Evolutionary conservation across 2,113 vertebrate species (phyloP), one percentile per base, ranked within the genome.

Genomic region (Mus spicilegus): DNA sequence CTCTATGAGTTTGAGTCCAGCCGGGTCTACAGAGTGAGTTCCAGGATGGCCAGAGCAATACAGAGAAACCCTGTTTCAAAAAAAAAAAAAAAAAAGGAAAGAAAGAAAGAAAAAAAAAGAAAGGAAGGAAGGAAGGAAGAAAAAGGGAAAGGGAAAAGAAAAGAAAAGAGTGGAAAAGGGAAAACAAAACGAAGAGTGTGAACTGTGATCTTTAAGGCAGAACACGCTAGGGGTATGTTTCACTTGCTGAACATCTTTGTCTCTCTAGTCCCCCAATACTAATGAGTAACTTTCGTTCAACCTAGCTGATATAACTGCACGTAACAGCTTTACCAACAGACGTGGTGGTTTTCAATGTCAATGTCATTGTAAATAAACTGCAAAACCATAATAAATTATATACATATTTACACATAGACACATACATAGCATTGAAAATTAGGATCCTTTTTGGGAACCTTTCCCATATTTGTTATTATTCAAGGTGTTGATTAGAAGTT

Each of bases 31-130:
- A 73, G n/a, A 73, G 20, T 42, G n/a, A 73, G 72, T 42, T 73
- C 72, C 19, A 42, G n/a, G 72, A 73, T 9, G 39, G 72, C 19
- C 72, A 39, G n/a, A n/a, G 0, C 19, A 24, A 73, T 19, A 73
- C 3, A 73, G 19, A 42, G n/a, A 73, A 73, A 11, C n/a, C 3
- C 20, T 73, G 36, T 42, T n/a, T 73, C 19, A 51, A 33, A 70
- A 5, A 33, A 7, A 8, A 7, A 7, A 1, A 7, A 6, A 7
- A 5, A 36, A 2, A 65, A 6, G 8, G 61, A 5, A 36, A 2
- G 22, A 6, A 7, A 36, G 33, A 2, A 5, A 61, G 17, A 7
- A 7, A 7, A 5, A 7, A 19, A 7, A 5, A 58, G 17, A 6
- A 0, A 58, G 19, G 22, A 5, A 61, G 58, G 12, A 5, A 20